phyloP scores from a whole-genome alignment of 2,888 invertebrate species.

The Stramonita haemastoma region DNA sequence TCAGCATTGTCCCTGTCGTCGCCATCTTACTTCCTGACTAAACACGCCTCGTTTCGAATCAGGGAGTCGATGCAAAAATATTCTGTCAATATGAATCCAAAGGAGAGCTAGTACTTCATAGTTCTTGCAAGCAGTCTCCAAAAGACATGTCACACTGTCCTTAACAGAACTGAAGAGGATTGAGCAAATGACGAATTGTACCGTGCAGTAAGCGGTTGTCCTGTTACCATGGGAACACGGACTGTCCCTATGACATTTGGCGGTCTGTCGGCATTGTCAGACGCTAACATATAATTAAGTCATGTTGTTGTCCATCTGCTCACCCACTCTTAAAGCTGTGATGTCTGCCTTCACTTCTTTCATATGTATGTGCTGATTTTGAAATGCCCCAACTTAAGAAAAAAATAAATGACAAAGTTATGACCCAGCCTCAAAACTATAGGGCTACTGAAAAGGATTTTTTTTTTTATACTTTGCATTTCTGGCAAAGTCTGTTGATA shows the following conservation, averaged over 20 bases:
- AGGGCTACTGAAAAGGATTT: no score
- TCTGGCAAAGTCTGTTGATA: no score
- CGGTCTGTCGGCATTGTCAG: no score
- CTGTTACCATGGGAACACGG: neutral
- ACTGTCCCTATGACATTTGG: neutral
- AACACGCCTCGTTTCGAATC: constrained; percentile 26
- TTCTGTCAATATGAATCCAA: neutral
- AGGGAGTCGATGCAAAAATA: neutral
- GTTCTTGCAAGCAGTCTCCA: neutral
- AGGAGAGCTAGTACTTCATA: neutral
- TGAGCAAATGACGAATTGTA: neutral
- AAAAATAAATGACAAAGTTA: no score
- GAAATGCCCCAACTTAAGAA: no score
- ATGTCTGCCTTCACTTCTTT: no score
- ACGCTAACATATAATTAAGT: no score
- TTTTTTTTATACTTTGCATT: no score
- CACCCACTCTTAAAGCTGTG: no score
- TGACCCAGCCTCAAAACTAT: no score
- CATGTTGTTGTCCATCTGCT: no score
- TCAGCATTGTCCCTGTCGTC: constrained; percentile 1
- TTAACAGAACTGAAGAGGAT: neutral
- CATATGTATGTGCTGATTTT: no score
- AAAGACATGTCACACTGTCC: neutral
- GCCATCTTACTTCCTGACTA: constrained; percentile 36
- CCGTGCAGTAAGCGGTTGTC: neutral